Conservation (phyloP, 2,888 invertebrate species). For the Ichneumon xanthorius region DNA sequence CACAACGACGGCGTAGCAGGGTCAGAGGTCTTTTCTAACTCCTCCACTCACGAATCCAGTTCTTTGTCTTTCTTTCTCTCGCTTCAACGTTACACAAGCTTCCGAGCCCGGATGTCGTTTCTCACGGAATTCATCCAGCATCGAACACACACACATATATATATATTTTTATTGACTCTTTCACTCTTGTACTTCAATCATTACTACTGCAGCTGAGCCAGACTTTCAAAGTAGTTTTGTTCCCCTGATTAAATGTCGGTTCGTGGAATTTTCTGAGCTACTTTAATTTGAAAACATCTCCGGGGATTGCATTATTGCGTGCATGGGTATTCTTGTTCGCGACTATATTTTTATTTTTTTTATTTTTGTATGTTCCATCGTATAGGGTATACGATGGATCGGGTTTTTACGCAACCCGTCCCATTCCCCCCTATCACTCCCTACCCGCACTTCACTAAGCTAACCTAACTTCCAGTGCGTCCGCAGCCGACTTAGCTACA, state of each 20-base stretch:
- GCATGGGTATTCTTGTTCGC: neutral
- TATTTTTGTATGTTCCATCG: no score
- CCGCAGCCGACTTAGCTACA: no score
- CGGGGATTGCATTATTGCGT: neutral
- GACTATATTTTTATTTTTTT: no score
- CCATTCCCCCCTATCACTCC: no score
- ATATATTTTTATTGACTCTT: conserved; percentile 51
- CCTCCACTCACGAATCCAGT: neutral
- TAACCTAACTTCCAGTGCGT: no score
- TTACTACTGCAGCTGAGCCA: conserved; percentile 1
- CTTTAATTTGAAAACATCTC: neutral
- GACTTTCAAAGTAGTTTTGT: neutral
- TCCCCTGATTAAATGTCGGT: neutral
- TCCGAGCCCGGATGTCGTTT: conserved; percentile 54
- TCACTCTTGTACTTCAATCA: neutral
- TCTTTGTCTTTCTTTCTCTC: conserved; percentile 36
- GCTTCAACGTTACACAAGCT: conserved; percentile 22
- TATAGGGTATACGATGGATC: no score
- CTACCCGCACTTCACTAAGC: no score
- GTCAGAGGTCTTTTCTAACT: conserved; percentile 43
- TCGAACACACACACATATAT: conserved; percentile 21
- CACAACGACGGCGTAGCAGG: conserved; percentile 21
- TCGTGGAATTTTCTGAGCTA: neutral
- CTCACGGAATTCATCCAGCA: conserved; percentile 53
- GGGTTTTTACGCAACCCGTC: no score